These are phyloP conservation scores for Podiceps cristatus DNA, from an alignment of 2,113 vertebrate species.

Conservation along the genomic window DNA sequence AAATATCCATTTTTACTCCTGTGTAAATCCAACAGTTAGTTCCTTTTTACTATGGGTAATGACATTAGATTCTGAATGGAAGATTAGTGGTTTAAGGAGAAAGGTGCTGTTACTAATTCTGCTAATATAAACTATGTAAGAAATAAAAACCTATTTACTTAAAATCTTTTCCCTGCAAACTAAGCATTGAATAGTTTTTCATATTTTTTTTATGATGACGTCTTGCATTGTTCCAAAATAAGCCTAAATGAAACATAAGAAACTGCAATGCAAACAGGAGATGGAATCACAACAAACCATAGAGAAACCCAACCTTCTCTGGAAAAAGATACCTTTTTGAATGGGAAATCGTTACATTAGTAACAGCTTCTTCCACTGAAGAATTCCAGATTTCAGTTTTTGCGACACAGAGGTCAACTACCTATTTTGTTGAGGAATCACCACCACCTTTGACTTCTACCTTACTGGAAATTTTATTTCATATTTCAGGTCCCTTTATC, in stretches of 20 bases:
- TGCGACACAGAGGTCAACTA: not conserved
- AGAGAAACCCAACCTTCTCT: not conserved
- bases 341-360: not conserved
- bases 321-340: not conserved
- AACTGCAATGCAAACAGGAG: not conserved
- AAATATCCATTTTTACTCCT: not conserved
- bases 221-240: not conserved
- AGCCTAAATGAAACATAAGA: not conserved
- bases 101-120: not conserved
- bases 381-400: slow-evolving; percentile 19
- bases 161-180: not conserved
- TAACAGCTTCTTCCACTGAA: not conserved
- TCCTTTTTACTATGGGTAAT: not conserved
- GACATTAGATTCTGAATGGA: not conserved
- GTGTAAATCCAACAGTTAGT: not conserved
- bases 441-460: slow-evolving; percentile 19
- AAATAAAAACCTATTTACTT: not conserved
- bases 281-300: not conserved
- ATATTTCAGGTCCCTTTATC: slow-evolving; percentile 58
- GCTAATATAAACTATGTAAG: not conserved
- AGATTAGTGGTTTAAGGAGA: not conserved
- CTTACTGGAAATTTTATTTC: slow-evolving; percentile 64
- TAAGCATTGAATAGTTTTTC: not conserved
- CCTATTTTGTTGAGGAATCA: slow-evolving; percentile 15
- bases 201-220: not conserved